Base-by-base conservation (phyloP, 2,113 vertebrate genomes). In the Ploceus nigricollis region DNA sequence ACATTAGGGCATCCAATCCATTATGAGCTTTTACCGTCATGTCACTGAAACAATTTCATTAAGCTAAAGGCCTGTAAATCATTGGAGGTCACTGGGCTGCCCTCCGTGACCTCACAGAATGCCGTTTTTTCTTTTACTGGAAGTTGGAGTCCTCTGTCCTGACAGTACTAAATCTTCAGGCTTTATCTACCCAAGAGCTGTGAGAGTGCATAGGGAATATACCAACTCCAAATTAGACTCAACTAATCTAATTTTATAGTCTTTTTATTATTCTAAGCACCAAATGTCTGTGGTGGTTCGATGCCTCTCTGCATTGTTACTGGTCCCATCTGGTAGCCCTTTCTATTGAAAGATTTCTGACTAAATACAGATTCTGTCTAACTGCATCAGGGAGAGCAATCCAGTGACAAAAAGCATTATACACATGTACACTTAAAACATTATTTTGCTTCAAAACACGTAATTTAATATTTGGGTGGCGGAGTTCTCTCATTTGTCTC, bases 11-110 rank as follows among this genome's bases (percentile, higher is more conserved):
- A 98, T 98, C 99, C 99, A 99, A 99, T 99, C 99, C 99, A 99
- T 99, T 99, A 99, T 98, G 98, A 98, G 99, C 99, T 99, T 99
- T 99, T 99, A 99, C 99, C 98, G 98, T 98, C 99, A 99, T 99
- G 99, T 99, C 99, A 99, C 98, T 98, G 99, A 99, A 99, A 99
- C 99, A 99, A 99, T 99, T 99, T 99, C 99, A 99, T 99, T 99
- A 99, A 99, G 99, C 98, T 99, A 99, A 98, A 99, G 98, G 98
- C 98, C 98, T 98, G 98, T 99, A 99, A 99, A 99, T 99, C 99
- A 99, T 97, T 98, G 96, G 98, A 98, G 98, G 99, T 99, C 99
- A 99, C 98, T 96, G 98, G 85, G 97, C 97, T 98, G 98, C 98
- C 98, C 98, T 98, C 97, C 39, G 78, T 97, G 98, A 98, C 98